phyloP scores from a whole-genome alignment of 1,140 invertebrate genomes.

The Drosophila punjabiensis region DNA sequence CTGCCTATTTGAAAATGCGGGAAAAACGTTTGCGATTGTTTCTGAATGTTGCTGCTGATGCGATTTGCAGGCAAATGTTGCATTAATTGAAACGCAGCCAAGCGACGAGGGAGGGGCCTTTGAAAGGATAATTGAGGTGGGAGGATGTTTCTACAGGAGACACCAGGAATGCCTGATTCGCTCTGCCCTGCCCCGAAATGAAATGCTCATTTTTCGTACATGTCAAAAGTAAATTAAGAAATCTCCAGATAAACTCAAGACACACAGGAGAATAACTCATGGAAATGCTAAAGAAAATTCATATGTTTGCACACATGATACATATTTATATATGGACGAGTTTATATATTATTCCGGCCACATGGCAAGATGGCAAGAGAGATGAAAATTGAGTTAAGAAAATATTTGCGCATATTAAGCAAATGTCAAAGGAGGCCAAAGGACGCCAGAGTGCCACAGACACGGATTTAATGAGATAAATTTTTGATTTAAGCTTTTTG shows the following conservation, averaged over 20 bases:
- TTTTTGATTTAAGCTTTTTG: constrained; percentile 69
- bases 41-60: constrained; percentile 33
- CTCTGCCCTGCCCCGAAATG: neutral
- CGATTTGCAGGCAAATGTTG: constrained; percentile 59
- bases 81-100: constrained; percentile 74
- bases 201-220: constrained; percentile 1
- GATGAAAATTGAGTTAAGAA: constrained; percentile 32
- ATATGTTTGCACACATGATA: constrained; percentile 29
- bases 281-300: constrained; percentile 9
- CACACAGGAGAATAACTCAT: constrained; percentile 9
- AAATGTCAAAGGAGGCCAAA: constrained; percentile 53
- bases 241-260: constrained; percentile 19
- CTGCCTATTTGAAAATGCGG: constrained; percentile 57
- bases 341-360: constrained; percentile 1
- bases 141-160: neutral
- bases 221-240: constrained; percentile 41
- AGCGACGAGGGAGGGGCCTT: constrained; percentile 38
- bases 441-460: constrained; percentile 8
- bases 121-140: constrained; percentile 3
- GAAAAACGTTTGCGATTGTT: constrained; percentile 50
- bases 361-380: neutral
- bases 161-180: neutral
- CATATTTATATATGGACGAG: neutral
- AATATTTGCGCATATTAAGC: constrained; percentile 55
- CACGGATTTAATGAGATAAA: constrained; percentile 71